phyloP scores from a whole-genome alignment of 2,797 vertebrate genomes.

The Lithobates pipiens region DNA sequence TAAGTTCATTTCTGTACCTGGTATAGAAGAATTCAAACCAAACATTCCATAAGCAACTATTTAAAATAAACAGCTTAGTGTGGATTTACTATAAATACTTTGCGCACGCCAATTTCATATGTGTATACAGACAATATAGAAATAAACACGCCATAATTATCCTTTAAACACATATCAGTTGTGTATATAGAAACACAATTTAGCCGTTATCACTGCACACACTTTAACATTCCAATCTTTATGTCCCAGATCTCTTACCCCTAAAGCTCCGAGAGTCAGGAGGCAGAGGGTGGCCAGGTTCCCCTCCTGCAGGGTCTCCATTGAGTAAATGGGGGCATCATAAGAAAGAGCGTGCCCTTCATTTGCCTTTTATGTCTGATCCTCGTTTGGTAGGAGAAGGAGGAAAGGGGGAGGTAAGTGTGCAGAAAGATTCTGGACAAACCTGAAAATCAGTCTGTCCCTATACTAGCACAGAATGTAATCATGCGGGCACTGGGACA shows the following conservation, averaged over 20 bases:
- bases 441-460: constrained; percentile 44
- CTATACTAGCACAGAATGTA: neutral
- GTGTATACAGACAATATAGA: constrained; percentile 31
- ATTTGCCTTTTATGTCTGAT: neutral
- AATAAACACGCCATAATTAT: constrained; percentile 13
- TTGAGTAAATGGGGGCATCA: neutral
- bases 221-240: constrained; percentile 1
- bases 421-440: constrained; percentile 34
- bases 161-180: constrained; percentile 5
- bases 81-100: constrained; percentile 25
- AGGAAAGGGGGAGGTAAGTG: neutral
- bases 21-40: neutral
- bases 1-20: no score
- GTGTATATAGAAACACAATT: constrained; percentile 32
- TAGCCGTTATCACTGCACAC: neutral
- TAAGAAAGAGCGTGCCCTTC: neutral
- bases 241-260: constrained; percentile 6
- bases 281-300: neutral
- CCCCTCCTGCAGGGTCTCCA: neutral
- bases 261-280: neutral
- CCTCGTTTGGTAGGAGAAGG: neutral
- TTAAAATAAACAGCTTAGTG: neutral
- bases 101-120: neutral
- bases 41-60: neutral
- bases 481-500: constrained; percentile 10